Base-by-base conservation (phyloP, 92 coral and sea anemone genomes). In the Desmophyllum pertusum region DNA sequence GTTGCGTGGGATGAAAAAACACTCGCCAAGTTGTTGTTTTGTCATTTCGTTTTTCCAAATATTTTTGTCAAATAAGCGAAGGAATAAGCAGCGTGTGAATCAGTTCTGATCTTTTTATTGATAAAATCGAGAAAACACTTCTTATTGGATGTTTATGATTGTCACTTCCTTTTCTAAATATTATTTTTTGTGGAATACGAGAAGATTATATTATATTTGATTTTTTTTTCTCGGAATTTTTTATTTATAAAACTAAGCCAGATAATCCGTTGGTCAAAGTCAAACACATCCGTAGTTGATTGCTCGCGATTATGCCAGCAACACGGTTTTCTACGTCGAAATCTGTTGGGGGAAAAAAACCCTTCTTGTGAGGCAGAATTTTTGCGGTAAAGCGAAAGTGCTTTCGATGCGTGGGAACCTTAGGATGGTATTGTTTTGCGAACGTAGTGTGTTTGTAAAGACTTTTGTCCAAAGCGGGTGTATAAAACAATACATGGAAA, bases 371-470 rank as follows among this genome's bases (percentile, higher is more conserved):
- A 18, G 48, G 83, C n/a, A 64, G 18, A 3, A 46, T 74, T 57
- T 71, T 82, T 52, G 45, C 71, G 86, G 71, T 71, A 18, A 72
- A 9, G 15, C 14, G 19, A 67, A 7, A 35, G 43, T 38, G 21
- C 25, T 71, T 39, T 82, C 31, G 33, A 23, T 75, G 87, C 87
- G 87, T 84, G 87, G 87, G 87, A 84, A 84, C 64, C 46, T 73
- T 63, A 25, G 21, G 18, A 27, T 21, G 76, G 59, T 43, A 75
- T 84, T 84, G 87, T 84, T 84, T 68, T 62, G 75, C 53, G 1
- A 45, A 61, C 40, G 73, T 55, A 71, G 79, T 71, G 70, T 55
- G 75, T 64, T 83, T 84, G 55, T 80, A 62, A 73, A 64, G 82
- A 39, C 66, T 65, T 75, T 84, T 84, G 87, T 84, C 17, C 23